Evolutionary conservation across 2,113 vertebrate species (phyloP).

Genomic region (Lipotes vexillifer): DNA sequence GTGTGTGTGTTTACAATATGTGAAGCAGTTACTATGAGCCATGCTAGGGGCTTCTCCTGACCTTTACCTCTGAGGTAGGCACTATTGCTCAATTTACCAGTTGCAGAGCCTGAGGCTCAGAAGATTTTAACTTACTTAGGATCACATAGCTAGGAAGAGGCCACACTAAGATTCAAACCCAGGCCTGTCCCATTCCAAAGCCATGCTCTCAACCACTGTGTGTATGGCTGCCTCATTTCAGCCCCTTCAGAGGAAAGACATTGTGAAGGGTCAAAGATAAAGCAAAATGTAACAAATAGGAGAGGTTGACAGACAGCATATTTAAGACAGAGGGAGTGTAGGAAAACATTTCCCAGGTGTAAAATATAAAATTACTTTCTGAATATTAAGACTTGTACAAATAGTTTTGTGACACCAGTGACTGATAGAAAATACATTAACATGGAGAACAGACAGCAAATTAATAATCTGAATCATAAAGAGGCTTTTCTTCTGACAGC

Average conservation of each 20-base stretch:
- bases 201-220: background rate
- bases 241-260: background rate
- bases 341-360: constrained; percentile 39
- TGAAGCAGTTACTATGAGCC: background rate
- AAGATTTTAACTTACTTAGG: background rate
- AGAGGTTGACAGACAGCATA: constrained; percentile 28
- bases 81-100: background rate
- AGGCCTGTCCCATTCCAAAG: background rate
- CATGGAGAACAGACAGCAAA: constrained; percentile 46
- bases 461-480: constrained; percentile 74
- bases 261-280: background rate
- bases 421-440: constrained; percentile 60
- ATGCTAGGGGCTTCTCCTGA: background rate
- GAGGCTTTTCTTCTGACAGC: constrained; percentile 51
- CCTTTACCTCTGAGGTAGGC: background rate
- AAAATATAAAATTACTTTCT: constrained; percentile 60
- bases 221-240: fast-evolving
- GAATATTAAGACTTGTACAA: constrained; percentile 62
- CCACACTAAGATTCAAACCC: background rate
- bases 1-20: background rate
- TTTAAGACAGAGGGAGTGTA: background rate
- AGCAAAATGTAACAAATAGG: background rate
- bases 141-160: background rate
- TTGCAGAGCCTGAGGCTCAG: background rate
- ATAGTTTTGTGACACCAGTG: constrained; percentile 59